Conservation (phyloP, 1,140 invertebrate genomes). For the Magallana gigas region DNA sequence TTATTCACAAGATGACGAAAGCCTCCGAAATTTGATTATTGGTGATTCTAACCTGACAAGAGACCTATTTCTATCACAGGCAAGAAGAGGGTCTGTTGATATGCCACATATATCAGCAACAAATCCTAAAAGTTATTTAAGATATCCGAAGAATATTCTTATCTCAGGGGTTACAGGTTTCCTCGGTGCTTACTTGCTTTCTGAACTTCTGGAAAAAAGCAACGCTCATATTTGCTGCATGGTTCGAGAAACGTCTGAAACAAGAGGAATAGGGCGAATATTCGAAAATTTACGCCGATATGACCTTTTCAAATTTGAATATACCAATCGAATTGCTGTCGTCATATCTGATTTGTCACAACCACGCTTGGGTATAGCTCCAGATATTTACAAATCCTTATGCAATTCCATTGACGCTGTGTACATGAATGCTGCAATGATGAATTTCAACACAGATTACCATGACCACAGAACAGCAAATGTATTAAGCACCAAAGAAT, state of each 20-base stretch:
- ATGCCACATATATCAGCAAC: conserved; percentile 50
- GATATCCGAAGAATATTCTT: conserved; percentile 61
- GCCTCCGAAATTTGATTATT: conserved; percentile 55
- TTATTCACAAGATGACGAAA: conserved; percentile 33
- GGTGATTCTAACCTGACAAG: conserved; percentile 55
- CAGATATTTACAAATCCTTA: conserved; percentile 62
- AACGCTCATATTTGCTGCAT: conserved; percentile 65
- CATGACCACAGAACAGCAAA: conserved; percentile 65
- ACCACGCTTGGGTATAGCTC: conserved; percentile 62
- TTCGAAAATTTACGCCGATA: conserved; percentile 65
- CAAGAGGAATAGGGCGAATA: conserved; percentile 61
- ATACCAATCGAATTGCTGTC: conserved; percentile 60
- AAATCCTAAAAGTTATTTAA: conserved; percentile 41
- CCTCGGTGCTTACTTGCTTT: conserved; percentile 64
- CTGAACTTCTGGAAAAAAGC: conserved; percentile 64
- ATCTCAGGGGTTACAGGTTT: conserved; percentile 68
- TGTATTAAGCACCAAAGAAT: conserved; percentile 66
- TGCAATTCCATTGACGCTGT: conserved; percentile 63
- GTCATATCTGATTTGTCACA: conserved; percentile 66
- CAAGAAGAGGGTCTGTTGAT: conserved; percentile 54
- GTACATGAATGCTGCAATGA: conserved; percentile 68
- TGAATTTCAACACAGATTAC: conserved; percentile 69
- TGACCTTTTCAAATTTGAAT: conserved; percentile 64
- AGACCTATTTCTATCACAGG: conserved; percentile 14
- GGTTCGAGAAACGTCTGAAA: conserved; percentile 65